These are phyloP conservation scores for Zosterops pallidus DNA, from an alignment of 2,113 vertebrate genomes.

Conservation along the genomic window DNA sequence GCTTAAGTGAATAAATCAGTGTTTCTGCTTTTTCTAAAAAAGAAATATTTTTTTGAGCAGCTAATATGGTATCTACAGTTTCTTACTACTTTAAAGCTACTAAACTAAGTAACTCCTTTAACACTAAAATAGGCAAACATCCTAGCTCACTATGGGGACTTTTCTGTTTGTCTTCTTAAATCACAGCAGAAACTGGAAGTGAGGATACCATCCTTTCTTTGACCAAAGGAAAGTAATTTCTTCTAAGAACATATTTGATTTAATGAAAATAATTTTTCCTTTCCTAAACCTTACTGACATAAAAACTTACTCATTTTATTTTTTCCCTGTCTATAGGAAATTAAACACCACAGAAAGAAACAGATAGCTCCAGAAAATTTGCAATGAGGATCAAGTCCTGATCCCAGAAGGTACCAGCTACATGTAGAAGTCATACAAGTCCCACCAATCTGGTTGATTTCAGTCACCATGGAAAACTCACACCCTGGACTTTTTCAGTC, in stretches of 20 bases:
- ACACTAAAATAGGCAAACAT: not conserved
- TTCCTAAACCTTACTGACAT: not conserved
- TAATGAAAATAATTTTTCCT: not conserved
- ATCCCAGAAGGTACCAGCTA: not conserved
- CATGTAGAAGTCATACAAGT: accelerated
- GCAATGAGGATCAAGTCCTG: not conserved
- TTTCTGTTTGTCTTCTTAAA: not conserved
- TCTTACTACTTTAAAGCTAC: not conserved
- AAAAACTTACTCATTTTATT: not conserved
- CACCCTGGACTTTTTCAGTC: not conserved
- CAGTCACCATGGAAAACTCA: not conserved
- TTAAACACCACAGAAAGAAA: not conserved
- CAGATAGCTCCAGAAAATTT: not conserved
- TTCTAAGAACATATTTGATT: not conserved
- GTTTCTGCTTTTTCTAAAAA: not conserved
- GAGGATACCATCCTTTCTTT: not conserved
- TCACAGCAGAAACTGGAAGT: not conserved
- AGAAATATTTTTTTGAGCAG: not conserved
- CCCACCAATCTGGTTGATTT: not conserved
- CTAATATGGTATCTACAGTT: not conserved
- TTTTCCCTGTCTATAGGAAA: not conserved
- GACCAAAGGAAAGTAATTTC: not conserved
- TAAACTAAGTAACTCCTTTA: not conserved
- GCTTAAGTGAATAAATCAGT: not conserved
- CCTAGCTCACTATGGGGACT: not conserved